Evolutionary conservation across 2,113 vertebrate genomes (phyloP), one percentile per base, ranked within the genome.

Genomic region (Nyctereutes procyonoides): DNA sequence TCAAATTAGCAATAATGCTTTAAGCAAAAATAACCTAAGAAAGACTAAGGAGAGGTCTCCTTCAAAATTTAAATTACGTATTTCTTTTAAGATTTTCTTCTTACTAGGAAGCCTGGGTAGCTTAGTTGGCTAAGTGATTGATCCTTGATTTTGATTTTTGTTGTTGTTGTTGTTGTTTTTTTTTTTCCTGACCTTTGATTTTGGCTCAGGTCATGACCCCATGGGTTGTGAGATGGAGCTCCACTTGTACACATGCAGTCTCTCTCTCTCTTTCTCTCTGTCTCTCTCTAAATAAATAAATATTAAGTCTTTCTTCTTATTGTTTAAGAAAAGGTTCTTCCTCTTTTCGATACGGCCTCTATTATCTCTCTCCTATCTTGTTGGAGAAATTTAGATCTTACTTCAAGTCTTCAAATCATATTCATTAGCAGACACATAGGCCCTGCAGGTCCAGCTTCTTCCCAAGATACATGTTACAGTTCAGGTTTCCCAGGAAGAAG

Each of bases 51-150:
- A 90, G 20, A 83, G 2, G 8, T 11, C 2, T 16, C 51, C 67
- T 90, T 90, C 22, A 73, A 90, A 58, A 62, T 90, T 90, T 94
- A 77, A 95, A 92, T 63, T 87, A 67, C 38, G 51, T 43, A 60
- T 76, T 81, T 95, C 38, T 63, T 92, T 63, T 90, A 88, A 80
- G 3, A 2, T 55, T 90, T 83, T 90, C 56, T 85, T 94, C 15
- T 63, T 77, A 69, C 4, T 26, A 35, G 67, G 32, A 9, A 69
- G 8, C 8, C 67, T 69, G 67, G 10, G 32, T 69, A 17, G 67
- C 67, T 69, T n/a, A 69, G 67, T 20, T 35, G 32, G 17, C 19
- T 35, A 69, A 35, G 17, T 15, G 8, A 10, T 17, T 9, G 1
- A 35, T 17, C 3, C 32, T 35, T 35, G 67, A 35, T 43, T 43